phyloP scores from a whole-genome alignment of 2,888 invertebrate species.

The Sclerodermus sp. region DNA sequence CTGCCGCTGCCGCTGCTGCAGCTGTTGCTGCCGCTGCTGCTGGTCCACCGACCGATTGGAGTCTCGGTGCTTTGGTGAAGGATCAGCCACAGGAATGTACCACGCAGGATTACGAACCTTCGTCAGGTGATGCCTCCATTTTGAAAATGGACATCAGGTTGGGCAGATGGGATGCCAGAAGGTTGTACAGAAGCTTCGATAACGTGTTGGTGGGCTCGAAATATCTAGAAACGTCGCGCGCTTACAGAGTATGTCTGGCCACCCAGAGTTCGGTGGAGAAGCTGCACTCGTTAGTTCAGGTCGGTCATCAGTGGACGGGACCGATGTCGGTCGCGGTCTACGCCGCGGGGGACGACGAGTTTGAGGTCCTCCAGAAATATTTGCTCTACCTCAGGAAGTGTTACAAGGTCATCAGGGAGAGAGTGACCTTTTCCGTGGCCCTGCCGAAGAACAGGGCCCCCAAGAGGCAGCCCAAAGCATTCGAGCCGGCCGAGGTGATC shows the following conservation, averaged over 20 bases:
- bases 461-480: constrained; percentile 39
- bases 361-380: constrained; percentile 72
- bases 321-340: constrained; percentile 84
- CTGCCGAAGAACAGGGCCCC: constrained; percentile 67
- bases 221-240: constrained; percentile 65
- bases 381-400: constrained; percentile 76
- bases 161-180: constrained; percentile 75
- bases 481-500: constrained; percentile 43
- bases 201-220: constrained; percentile 70
- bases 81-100: constrained; percentile 27
- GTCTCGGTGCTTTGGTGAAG: constrained; percentile 23
- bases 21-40: constrained; percentile 10
- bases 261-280: constrained; percentile 86
- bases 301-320: constrained; percentile 82
- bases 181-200: constrained; percentile 73
- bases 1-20: constrained; percentile 23
- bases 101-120: constrained; percentile 30
- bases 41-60: constrained; percentile 40
- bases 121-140: constrained; percentile 28
- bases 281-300: constrained; percentile 74
- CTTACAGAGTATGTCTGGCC: constrained; percentile 72
- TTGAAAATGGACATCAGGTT: constrained; percentile 66
- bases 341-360: constrained; percentile 77
- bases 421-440: constrained; percentile 76
- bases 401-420: constrained; percentile 70